Evolutionary conservation across 1,140 invertebrate genomes (phyloP).

Genomic region (Phymastichus coffea): DNA sequence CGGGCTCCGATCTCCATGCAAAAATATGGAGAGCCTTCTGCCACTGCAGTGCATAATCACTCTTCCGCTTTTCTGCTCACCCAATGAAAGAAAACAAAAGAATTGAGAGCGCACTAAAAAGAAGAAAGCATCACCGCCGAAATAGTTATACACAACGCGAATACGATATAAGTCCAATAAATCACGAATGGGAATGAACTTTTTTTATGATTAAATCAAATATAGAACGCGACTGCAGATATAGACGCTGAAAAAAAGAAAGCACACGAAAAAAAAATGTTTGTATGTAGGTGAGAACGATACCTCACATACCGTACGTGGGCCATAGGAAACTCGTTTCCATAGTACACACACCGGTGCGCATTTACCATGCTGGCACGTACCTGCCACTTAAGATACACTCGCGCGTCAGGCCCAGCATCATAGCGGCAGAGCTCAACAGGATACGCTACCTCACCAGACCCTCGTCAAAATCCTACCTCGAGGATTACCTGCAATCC

Average conservation of each 20-base stretch:
- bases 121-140: too few species aligned
- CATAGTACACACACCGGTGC: slow-evolving; percentile 48
- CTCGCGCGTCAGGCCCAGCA: slow-evolving; percentile 67
- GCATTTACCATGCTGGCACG: slow-evolving; percentile 44
- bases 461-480: slow-evolving; percentile 61
- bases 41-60: slow-evolving; percentile 4
- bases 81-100: slow-evolving; percentile 1
- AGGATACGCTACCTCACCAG: slow-evolving; percentile 68
- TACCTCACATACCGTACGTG: slow-evolving; percentile 60
- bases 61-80: neutral
- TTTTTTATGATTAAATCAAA: too few species aligned
- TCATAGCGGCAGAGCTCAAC: slow-evolving; percentile 70
- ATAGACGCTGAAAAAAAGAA: neutral
- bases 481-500: slow-evolving; percentile 75
- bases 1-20: neutral
- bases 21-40: too few species aligned
- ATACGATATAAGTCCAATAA: too few species aligned
- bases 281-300: slow-evolving; percentile 47
- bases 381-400: slow-evolving; percentile 54
- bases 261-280: neutral
- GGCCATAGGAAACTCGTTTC: slow-evolving; percentile 66
- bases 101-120: too few species aligned
- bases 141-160: too few species aligned
- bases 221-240: too few species aligned
- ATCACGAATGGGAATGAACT: too few species aligned